Base-by-base conservation (phyloP, 2,113 vertebrate genomes). In the Megaptera novaeangliae region DNA sequence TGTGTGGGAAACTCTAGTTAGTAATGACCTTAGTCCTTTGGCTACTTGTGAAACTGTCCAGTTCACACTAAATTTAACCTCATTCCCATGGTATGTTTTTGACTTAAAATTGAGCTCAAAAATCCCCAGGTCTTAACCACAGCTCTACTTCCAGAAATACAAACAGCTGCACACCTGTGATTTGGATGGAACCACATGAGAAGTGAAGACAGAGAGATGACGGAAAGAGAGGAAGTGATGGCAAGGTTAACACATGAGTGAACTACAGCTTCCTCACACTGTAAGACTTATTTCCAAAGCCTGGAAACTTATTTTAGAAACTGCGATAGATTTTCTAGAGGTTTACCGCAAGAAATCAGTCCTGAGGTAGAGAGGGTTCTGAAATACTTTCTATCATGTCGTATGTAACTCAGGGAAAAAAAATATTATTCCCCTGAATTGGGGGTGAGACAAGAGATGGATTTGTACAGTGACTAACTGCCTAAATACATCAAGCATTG, bases 351-450 rank as follows among this genome's bases (percentile, higher is more conserved):
- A 97, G 96, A 96, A 96, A 96, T 98, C 8, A 14, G 80, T 98
- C 49, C 75, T 82, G 80, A 94, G 88, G 96, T 77, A 87, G 80
- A 96, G 44, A 84, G 52, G 12, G 29, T 74, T 96, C 69, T 95
- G 92, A 97, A 96, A 92, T 71, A 75, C 95, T 97, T 97, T 97
- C 92, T 97, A 86, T 97, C 96, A 91, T 84, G 61, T 63, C 92
- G 96, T 96, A 87, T 61, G 88, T 95, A 97, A 97, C 93, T 84
- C 10, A 71, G 66, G 83, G 84, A 41, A 57, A 72, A 97, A 97
- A 97, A 96, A 97, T 85, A 98, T 94, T 91, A 94, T 98, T 96
- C 95, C 94, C 92, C 75, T 97, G 95, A 97, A 97, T 88, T 96
- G 91, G 77, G 77, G 81, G 90, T 88, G 74, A 98, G 96, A 95